A percentile compares a stretch with the other conserved stretches of the same genome.
Conservation (phyloP, 2,888 invertebrate genomes). For the Clepsis dumicolana region DNA sequence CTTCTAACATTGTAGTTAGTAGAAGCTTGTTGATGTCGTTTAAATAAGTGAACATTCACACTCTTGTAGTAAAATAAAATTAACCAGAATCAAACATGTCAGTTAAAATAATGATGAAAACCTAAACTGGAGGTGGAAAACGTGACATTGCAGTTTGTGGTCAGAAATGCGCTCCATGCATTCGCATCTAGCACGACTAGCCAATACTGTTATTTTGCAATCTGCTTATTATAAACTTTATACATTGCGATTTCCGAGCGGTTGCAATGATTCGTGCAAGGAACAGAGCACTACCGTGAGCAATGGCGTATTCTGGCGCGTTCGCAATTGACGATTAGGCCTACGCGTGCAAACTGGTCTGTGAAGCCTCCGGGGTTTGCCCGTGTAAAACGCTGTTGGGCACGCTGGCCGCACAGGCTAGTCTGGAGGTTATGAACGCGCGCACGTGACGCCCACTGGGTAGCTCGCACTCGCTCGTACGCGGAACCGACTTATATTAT, state of each 20-base stretch:
- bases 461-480: constrained; percentile 59
- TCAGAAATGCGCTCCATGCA: constrained; percentile 7
- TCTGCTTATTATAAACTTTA: constrained; percentile 17
- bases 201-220: constrained; percentile 17
- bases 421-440: constrained; percentile 60
- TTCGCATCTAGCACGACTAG: constrained; percentile 34
- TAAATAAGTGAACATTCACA: neutral
- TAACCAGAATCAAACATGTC: neutral
- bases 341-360: constrained; percentile 68
- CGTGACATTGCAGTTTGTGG: constrained; percentile 22
- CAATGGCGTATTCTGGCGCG: constrained; percentile 80
- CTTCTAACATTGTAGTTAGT: neutral
- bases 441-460: constrained; percentile 77
- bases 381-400: constrained; percentile 33
- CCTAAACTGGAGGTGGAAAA: constrained; percentile 7
- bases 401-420: constrained; percentile 53
- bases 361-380: constrained; percentile 48
- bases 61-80: neutral
- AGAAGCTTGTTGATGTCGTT: neutral
- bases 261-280: constrained; percentile 68
- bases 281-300: constrained; percentile 79
- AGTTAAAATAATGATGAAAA: neutral
- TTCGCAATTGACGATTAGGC: constrained; percentile 84
- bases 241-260: constrained; percentile 43
- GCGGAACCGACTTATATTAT: constrained; percentile 36